phyloP scores from a whole-genome alignment of 2,113 vertebrate species.

The Octodon degus region DNA sequence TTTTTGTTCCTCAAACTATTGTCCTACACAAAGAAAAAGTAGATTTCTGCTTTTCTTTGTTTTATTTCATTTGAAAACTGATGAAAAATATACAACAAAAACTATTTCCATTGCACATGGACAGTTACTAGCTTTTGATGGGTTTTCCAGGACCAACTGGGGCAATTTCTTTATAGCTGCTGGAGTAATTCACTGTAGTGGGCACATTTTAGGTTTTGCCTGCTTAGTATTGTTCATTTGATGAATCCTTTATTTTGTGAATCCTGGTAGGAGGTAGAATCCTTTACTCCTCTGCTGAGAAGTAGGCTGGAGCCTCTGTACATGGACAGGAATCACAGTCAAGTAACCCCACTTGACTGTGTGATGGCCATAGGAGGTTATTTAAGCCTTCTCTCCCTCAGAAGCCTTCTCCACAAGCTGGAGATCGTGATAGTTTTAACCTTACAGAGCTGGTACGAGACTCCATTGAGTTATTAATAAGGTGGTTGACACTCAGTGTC shows the following conservation, averaged over 20 bases:
- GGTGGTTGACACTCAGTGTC: background rate
- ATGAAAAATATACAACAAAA: background rate
- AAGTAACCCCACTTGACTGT: too few species aligned
- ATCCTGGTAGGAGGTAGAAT: background rate
- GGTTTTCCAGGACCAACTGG: background rate
- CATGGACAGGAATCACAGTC: background rate
- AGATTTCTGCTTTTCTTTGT: background rate
- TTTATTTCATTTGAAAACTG: background rate
- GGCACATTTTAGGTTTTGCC: background rate
- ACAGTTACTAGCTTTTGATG: background rate
- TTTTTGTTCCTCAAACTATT: background rate
- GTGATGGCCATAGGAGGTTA: accelerated
- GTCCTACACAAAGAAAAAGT: background rate
- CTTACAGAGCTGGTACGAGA: background rate
- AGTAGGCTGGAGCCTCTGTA: background rate
- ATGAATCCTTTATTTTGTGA: background rate
- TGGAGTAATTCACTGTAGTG: background rate
- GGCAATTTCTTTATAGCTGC: background rate
- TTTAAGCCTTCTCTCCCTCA: background rate
- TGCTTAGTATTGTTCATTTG: background rate
- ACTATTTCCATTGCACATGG: background rate
- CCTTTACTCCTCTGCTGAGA: background rate
- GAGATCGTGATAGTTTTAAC: background rate
- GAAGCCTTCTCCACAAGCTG: background rate
- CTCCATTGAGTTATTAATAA: background rate